phyloP scores from a whole-genome alignment of 2,888 invertebrate species.

The Herminia tarsipennalis region DNA sequence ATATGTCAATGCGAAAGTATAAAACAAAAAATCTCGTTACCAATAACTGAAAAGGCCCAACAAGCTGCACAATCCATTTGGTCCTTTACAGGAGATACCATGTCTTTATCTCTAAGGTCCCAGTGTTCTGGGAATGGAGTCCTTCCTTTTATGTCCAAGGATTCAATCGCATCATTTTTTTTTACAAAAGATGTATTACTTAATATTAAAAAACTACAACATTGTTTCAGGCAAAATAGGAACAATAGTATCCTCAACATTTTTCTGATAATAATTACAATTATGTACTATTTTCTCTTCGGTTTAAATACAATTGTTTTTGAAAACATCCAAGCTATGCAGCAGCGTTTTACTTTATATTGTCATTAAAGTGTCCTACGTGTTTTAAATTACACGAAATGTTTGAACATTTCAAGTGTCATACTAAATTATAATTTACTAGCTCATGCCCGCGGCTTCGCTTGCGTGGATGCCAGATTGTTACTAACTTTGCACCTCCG shows the following conservation, averaged over 20 bases:
- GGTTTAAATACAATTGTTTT: not conserved
- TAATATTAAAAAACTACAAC: not conserved
- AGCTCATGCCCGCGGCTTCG: too few species aligned
- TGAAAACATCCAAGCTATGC: not conserved
- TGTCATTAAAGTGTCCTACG: too few species aligned
- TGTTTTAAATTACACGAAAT: too few species aligned
- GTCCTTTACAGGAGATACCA: conserved; percentile 58
- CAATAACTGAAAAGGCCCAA: conserved; percentile 63
- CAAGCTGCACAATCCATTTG: conserved; percentile 57
- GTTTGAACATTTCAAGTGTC: too few species aligned
- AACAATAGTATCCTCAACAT: not conserved
- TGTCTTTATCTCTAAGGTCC: conserved; percentile 54
- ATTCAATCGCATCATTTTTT: not conserved
- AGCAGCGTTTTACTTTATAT: too few species aligned
- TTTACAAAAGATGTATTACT: too few species aligned
- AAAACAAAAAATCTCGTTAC: too few species aligned
- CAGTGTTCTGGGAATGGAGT: conserved; percentile 29
- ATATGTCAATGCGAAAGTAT: too few species aligned
- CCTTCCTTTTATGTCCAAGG: not conserved
- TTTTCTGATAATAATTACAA: not conserved
- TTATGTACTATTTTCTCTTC: not conserved
- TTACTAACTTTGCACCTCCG: too few species aligned
- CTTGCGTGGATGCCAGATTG: too few species aligned
- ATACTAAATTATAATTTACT: too few species aligned
- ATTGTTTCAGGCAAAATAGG: not conserved